Base-by-base conservation (phyloP, 2,797 vertebrate genomes). In the Cyclura pinguis region DNA sequence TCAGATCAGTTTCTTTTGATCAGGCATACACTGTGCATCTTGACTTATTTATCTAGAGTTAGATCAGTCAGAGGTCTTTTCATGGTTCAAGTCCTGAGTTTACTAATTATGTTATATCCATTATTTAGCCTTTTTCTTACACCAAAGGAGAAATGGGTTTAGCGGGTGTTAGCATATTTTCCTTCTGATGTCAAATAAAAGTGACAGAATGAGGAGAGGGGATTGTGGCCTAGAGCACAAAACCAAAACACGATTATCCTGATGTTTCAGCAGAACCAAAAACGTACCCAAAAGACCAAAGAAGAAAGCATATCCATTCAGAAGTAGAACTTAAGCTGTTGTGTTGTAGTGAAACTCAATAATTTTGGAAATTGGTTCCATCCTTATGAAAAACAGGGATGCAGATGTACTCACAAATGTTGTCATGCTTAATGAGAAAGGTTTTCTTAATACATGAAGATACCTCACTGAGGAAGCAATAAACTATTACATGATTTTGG, bases 1-100 rank as follows among this genome's bases (percentile, higher is more conserved):
- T 95, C 95, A 96, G 87, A 87, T 47, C 89, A 93, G 86, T 93
- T 93, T 93, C 84, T 88, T 95, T 96, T 91, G 95, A 96, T 94
- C 93, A 93, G 83, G 89, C 87, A 95, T 93, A 90, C 92, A 92
- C 94, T 92, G 93, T 94, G 85, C 76, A 95, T 89, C 67, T 95
- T 94, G 90, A 91, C 85, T 92, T 93, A 85, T 55, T 93, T 82
- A 90, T 14, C 88, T 91, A 93, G 92, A 93, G 38, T 29, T 94
- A 50, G 93, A 94, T 92, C 77, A 92, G 91, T 91, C 80, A 93
- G 89, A 95, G 86, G 62, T 95, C 67, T 14, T 57, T 91, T 93
- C 89, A 91, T 93, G 50, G 95, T 95, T 96, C 89, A 91, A 77
- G 52, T 55, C 83, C 88, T 92, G n/a, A 73, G 32, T 93, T 92